phyloP scores from a whole-genome alignment of 2,797 vertebrate genomes.

The Liparis tanakae region DNA sequence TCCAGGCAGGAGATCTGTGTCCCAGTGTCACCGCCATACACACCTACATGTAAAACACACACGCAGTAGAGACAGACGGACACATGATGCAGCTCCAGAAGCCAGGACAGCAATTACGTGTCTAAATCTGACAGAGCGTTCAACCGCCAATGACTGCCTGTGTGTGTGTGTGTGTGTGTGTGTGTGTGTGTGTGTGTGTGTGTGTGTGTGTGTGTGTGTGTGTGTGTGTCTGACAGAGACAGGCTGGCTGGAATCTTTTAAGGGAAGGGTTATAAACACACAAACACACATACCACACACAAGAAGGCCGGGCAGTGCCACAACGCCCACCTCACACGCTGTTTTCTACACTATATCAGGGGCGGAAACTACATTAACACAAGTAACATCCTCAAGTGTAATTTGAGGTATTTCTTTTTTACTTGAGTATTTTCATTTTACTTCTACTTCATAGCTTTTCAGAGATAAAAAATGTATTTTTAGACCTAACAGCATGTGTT shows the following conservation, averaged over 20 bases:
- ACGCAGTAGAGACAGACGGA: slow-evolving; percentile 31
- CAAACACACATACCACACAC: slow-evolving; percentile 3
- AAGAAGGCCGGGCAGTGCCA: slow-evolving; percentile 39
- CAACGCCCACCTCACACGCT: slow-evolving; percentile 52
- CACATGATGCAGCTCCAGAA: slow-evolving; percentile 42
- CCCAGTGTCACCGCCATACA: slow-evolving; percentile 12
- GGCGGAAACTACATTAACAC: background rate
- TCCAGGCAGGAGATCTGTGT: background rate
- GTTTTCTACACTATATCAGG: background rate
- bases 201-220: slow-evolving; percentile 14
- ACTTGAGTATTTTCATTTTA: background rate
- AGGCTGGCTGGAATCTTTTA: slow-evolving; percentile 56
- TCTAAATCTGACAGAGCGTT: slow-evolving; percentile 74
- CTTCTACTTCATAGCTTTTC: background rate
- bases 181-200: slow-evolving; percentile 17
- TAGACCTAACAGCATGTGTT: background rate
- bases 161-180: slow-evolving; percentile 45
- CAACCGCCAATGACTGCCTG: slow-evolving; percentile 53
- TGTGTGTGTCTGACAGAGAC: slow-evolving; percentile 38
- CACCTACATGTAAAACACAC: slow-evolving; percentile 22
- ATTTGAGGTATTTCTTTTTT: background rate
- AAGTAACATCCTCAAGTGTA: background rate
- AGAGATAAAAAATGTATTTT: background rate
- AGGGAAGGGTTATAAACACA: slow-evolving; percentile 39
- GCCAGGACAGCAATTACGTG: slow-evolving; percentile 65